phyloP scores from a whole-genome alignment of 2,888 invertebrate genomes.

The Cabera pusaria region DNA sequence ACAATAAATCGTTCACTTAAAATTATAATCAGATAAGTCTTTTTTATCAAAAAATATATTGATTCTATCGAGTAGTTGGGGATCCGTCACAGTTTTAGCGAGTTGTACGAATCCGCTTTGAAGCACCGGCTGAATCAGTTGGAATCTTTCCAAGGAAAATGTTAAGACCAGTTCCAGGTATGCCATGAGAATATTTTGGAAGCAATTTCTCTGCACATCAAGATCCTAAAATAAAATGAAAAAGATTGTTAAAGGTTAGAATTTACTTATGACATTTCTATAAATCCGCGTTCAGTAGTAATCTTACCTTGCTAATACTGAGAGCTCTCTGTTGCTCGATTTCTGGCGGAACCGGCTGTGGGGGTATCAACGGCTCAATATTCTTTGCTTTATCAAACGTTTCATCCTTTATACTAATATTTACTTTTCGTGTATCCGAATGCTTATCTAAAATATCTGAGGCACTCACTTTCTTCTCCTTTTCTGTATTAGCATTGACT shows the following conservation, averaged over 20 bases:
- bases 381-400: conserved; percentile 57
- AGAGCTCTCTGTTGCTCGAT: conserved; percentile 92
- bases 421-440: conserved; percentile 60
- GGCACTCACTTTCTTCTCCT: conserved; percentile 57
- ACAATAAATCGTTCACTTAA: conserved; percentile 70
- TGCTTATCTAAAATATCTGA: conserved; percentile 54
- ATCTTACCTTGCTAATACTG: conserved; percentile 90
- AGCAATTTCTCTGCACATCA: conserved; percentile 92
- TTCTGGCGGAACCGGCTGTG: conserved; percentile 90
- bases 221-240: conserved; percentile 86
- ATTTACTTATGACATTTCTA: too few relatives aligned
- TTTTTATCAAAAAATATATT: conserved; percentile 81
- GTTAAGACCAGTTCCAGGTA: conserved; percentile 90
- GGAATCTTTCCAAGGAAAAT: conserved; percentile 84
- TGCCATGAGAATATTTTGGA: conserved; percentile 93
- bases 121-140: conserved; percentile 72
- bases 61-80: conserved; percentile 76
- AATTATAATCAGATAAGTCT: conserved; percentile 70
- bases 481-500: conserved; percentile 29
- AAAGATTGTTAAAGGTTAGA: too few relatives aligned
- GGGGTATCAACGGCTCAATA: conserved; percentile 79
- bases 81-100: conserved; percentile 72
- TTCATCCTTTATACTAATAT: conserved; percentile 68
- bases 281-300: neutral
- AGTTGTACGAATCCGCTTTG: conserved; percentile 71